These are phyloP conservation scores for Albula glossodonta DNA, from an alignment of 2,113 vertebrate species.

Conservation along the genomic window DNA sequence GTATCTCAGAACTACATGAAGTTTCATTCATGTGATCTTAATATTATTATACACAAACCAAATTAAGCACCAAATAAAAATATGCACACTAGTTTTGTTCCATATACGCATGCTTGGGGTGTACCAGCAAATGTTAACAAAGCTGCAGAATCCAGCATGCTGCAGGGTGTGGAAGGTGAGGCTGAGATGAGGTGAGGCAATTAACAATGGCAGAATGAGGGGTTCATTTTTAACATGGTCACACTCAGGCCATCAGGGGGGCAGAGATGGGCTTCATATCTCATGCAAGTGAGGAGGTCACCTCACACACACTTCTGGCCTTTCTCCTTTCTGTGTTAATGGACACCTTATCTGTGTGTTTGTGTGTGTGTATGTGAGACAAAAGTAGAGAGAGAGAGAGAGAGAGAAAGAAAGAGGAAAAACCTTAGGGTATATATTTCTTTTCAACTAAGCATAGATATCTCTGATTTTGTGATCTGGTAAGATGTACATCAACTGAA, in stretches of 20 bases:
- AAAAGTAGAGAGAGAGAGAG: too few relatives aligned
- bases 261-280: conserved; percentile 47
- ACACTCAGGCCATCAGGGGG: conserved; percentile 34
- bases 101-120: neutral
- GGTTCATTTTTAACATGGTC: conserved; percentile 25
- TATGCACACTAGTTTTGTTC: neutral
- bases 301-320: conserved; percentile 46
- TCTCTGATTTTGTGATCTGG: neutral
- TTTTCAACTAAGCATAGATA: neutral
- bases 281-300: conserved; percentile 22
- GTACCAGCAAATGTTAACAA: too few relatives aligned
- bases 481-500: neutral
- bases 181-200: neutral
- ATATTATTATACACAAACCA: neutral
- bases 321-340: conserved; percentile 45
- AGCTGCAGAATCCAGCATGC: too few relatives aligned
- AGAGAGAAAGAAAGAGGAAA: too few relatives aligned
- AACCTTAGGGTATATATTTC: neutral
- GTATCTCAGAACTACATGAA: neutral
- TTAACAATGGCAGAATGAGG: neutral
- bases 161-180: neutral
- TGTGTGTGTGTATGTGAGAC: neutral
- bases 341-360: conserved; percentile 24
- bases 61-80: neutral
- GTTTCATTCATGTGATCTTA: neutral